Base-by-base conservation (phyloP, 2,113 vertebrate species). In the Pteronura brasiliensis region DNA sequence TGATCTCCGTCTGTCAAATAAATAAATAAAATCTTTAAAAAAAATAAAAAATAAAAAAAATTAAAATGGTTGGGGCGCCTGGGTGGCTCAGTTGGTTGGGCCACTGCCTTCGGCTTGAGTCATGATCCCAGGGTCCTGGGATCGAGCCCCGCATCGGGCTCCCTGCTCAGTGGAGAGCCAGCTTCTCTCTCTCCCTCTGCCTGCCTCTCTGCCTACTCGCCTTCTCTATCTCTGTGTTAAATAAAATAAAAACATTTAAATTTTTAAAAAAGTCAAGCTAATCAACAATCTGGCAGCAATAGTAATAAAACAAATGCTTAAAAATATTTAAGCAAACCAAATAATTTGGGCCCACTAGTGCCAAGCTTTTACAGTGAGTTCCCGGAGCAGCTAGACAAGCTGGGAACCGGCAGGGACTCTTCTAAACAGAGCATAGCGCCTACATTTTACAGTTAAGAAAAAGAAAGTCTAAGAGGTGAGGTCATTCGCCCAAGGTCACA, bases 251-350 rank as follows among this genome's bases (percentile, higher is more conserved):
- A 55, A 55, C 52, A 55, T 55, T 55, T 55, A 55, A 55, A 55
- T 55, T 55, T 1, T 76, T 29, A 61, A 77, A 25, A 63, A 88
- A 47, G 65, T 67, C 88, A 88, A 36, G 23, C 61, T n/a, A 47
- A 91, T 77, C 77, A 91, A 67, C 69, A 27, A 29, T 17, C 39
- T 77, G 83, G 77, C 72, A 77, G n/a, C 49, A 39, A 69, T 1
- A 42, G 52, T 55, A 36, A 82, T 90, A 90, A 95, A 90, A 96
- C 57, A 52, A 52, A 72, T 49, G 42, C 74, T 90, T 86, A 69
- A 93, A 95, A 92, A 87, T 55, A 94, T 55, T 91, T 74, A 34
- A 34, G 29, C 92, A 83, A 65, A 57, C 72, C 20, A 94, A 87
- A 61, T 90, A 39, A 95, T 84, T 39, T 36, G 39, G 39, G 5